Evolutionary conservation across 2,113 vertebrate genomes (phyloP), one percentile per base, ranked within the genome.

Genomic region (Felis catus): DNA sequence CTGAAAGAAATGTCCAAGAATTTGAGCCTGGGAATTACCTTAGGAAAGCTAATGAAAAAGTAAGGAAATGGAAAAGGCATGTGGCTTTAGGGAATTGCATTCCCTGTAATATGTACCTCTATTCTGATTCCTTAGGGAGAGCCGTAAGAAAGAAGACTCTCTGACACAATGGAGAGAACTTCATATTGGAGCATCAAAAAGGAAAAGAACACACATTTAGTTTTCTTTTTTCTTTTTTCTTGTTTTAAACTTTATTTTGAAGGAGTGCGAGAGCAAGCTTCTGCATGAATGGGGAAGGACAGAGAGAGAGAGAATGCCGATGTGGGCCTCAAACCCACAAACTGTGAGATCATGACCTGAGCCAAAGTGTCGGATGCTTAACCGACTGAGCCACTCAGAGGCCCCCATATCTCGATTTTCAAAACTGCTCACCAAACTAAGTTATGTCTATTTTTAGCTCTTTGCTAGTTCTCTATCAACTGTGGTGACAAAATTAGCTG

Each of bases 31-130:
- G 6, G 71, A 82, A 33, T 87, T 89, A 80, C 11, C 19, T 51
- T 53, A 29, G 53, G 68, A 91, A 93, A 80, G 27, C 66, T 63
- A 70, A 48, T 71, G 41, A 88, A 91, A 97, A 94, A 84, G 33
- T 15, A 83, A 61, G 23, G 71, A 36, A 61, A 92, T 45, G 5
- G 39, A 53, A 93, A 96, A 83, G n/a, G 4, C 25, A 18, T 53
- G 23, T 31, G n/a, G 23, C 82, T 74, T 23, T 61, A 80, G 58
- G 21, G 19, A 89, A 51, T 95, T 63, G 1, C 27, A 25, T 55
- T 82, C 12, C 23, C 61, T 85, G 33, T 89, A 78, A 51, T 51
- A 29, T 1, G 3, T 1, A 9, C 14, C 33, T 66, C 19, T 87
- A 65, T 31, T 51, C 41, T 84, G 23, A 58, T 48, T 76, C 10